Evolutionary conservation across 2,113 vertebrate genomes (phyloP).

Genomic region (Pongo abelii): DNA sequence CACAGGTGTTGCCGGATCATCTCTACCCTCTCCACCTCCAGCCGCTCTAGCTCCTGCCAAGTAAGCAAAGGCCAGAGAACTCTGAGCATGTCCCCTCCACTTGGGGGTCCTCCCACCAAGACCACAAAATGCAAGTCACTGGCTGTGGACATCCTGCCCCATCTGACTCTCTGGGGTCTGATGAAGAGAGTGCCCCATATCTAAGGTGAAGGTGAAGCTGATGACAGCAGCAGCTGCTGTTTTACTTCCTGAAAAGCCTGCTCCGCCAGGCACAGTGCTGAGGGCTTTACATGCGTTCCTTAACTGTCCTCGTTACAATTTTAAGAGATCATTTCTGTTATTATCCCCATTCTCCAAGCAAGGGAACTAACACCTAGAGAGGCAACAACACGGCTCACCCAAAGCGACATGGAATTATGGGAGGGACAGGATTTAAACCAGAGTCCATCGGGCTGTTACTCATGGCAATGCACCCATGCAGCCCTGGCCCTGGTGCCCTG

Average conservation of each 20-base stretch:
- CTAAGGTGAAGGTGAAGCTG: not conserved
- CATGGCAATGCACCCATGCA: not conserved
- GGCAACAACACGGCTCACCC: fast-evolving
- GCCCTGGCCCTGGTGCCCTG: not conserved
- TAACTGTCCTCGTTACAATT: not conserved
- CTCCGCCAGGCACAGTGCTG: fast-evolving
- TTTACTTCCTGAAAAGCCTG: not conserved
- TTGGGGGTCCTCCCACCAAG: not conserved
- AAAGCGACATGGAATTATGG: not conserved
- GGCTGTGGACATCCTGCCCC: fast-evolving
- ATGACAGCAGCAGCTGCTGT: fast-evolving
- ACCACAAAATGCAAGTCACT: not conserved
- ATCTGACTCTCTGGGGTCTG: not conserved
- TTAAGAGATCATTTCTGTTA: not conserved
- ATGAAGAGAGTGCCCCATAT: fast-evolving
- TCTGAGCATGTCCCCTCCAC: not conserved
- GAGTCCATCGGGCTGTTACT: not conserved
- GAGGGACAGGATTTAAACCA: not conserved
- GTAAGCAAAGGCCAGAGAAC: conserved; percentile 33
- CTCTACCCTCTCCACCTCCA: conserved; percentile 97
- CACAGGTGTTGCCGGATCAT: conserved; percentile 97
- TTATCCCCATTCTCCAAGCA: not conserved
- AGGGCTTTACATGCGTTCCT: fast-evolving
- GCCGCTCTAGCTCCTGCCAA: conserved; percentile 94
- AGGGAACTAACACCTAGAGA: not conserved